Evolutionary conservation across 2,797 vertebrate species (phyloP).

Genomic region (Rhynchotus rufescens): DNA sequence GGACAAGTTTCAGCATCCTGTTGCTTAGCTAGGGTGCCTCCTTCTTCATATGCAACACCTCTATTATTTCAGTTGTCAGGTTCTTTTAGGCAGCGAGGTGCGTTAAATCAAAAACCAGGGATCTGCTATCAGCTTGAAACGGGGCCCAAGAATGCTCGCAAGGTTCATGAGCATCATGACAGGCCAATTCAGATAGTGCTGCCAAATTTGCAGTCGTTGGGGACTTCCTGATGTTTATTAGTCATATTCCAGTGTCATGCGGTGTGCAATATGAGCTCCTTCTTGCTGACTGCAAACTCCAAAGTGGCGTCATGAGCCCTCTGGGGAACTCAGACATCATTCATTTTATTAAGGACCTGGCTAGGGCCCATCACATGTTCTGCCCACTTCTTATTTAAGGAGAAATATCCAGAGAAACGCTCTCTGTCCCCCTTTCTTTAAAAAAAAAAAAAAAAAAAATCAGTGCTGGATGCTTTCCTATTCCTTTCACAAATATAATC

Average conservation of each 20-base stretch:
- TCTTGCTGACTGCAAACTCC: conserved; percentile 62
- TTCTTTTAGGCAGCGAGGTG: not conserved
- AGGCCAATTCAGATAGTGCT: not conserved
- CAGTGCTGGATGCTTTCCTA: not conserved
- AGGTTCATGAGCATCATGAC: not conserved
- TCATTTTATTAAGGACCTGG: conserved; percentile 64
- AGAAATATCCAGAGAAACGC: not conserved
- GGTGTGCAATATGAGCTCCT: conserved; percentile 66
- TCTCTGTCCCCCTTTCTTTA: not conserved
- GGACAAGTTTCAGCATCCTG: not conserved
- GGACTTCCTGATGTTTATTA: conserved; percentile 69
- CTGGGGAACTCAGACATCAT: conserved; percentile 62
- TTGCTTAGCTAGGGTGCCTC: not conserved
- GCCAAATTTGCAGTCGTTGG: conserved; percentile 37
- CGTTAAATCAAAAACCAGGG: conserved; percentile 6
- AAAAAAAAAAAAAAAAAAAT: not conserved
- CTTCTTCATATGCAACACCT: not conserved
- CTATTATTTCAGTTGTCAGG: not conserved
- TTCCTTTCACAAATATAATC: not conserved
- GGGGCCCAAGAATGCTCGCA: not conserved
- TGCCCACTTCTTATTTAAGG: conserved; percentile 35
- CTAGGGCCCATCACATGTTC: conserved; percentile 11
- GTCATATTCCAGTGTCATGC: conserved; percentile 57
- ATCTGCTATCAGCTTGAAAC: conserved; percentile 40
- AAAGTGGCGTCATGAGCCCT: conserved; percentile 53